Percentiles rank a stretch among this genome's conserved stretches.
Conservation (phyloP, 2,888 invertebrate species). For the Lydus trimaculatus region DNA sequence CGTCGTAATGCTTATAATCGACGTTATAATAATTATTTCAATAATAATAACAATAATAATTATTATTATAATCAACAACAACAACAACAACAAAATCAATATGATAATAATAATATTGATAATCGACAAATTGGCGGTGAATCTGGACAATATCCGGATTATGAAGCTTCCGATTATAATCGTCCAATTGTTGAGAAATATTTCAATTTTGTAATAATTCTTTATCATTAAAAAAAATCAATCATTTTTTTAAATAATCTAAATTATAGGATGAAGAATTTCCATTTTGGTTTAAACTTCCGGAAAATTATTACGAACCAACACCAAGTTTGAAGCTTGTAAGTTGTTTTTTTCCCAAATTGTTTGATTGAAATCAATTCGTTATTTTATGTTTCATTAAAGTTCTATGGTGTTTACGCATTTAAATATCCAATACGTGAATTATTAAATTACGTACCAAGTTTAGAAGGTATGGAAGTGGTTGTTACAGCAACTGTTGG, state of each 20-base stretch:
- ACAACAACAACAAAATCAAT: constrained; percentile 12
- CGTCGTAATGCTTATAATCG: constrained; percentile 22
- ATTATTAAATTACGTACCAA: constrained; percentile 71
- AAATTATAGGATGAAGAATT: constrained; percentile 72
- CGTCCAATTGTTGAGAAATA: constrained; percentile 67
- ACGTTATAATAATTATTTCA: neutral
- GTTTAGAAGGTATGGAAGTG: constrained; percentile 80
- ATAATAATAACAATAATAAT: constrained; percentile 13
- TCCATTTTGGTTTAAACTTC: constrained; percentile 81
- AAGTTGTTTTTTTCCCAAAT: constrained; percentile 54
- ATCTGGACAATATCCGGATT: constrained; percentile 19
- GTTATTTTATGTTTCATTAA: constrained; percentile 38
- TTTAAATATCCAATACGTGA: constrained; percentile 89
- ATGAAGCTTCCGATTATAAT: constrained; percentile 38
- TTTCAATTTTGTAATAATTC: constrained; percentile 74
- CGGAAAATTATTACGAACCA: constrained; percentile 66
- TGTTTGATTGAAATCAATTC: constrained; percentile 10
- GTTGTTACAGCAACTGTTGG: constrained; percentile 86
- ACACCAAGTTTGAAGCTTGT: constrained; percentile 78
- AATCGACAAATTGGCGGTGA: neutral
- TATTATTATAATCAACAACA: too few relatives aligned
- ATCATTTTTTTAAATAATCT: neutral
- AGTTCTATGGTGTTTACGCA: constrained; percentile 89
- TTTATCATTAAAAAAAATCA: constrained; percentile 11
- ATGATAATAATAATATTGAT: constrained; percentile 16